Base-by-base conservation (phyloP, 2,888 invertebrate genomes). In the Lasioglossum zephyrum region DNA sequence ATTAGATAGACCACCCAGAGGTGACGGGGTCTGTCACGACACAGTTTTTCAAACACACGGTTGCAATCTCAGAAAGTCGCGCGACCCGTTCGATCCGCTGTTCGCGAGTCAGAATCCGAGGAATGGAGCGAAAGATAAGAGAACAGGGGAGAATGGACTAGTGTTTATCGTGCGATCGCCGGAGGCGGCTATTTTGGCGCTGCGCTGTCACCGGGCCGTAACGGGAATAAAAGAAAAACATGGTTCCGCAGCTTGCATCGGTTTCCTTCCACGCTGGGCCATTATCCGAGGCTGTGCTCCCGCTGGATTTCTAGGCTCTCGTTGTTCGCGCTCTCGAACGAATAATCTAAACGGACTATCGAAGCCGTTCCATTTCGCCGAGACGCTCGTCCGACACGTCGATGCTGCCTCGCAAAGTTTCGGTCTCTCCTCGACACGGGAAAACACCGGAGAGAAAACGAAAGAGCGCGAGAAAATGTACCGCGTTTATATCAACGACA, bases 151-250 rank as follows among this genome's bases (percentile, higher is more conserved):
- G 86, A 92, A 87, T 89, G 86, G 90, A 89, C 87, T 81, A 83
- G 88, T 90, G 92, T 92, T 92, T 92, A 92, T 92, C 90, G 91
- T 79, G 81, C 88, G 89, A 90, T 91, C 88, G 90, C 91, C 92
- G 88, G 89, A 89, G 91, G 91, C 90, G 88, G 87, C 87, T 91
- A 90, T 93, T 93, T 91, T 86, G 88, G 91, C 89, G 89, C 57
- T 86, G 89, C 87, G 80, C 88, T 87, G 91, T 91, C 92, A 88
- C 84, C 85, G 88, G 80, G 73, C 78, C 84, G 86, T 86, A 85
- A 83, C 87, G 89, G 88, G 91, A 91, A 92, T 88, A 92, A 91
- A 91, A 91, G 88, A 74, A 86, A 90, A 90, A 88, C 87, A 87
- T 83, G 82, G 84, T 86, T 85, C 80, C 87, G 85, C 80, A 80